Base-by-base conservation (phyloP, 2,888 invertebrate species). In the Cerastis rubricosa region DNA sequence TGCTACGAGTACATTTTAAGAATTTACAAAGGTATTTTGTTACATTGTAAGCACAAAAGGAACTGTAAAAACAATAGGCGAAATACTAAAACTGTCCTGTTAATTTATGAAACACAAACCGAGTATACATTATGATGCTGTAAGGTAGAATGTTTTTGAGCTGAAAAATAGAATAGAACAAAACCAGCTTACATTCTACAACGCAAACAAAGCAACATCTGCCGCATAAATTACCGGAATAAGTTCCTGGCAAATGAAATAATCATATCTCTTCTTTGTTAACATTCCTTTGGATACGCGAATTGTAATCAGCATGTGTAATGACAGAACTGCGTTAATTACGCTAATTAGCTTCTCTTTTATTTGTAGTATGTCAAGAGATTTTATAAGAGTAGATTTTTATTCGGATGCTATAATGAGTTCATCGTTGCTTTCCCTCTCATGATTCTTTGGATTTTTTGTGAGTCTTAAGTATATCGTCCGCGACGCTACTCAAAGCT, bases 341-440 rank as follows among this genome's bases (percentile, higher is more conserved):
- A 89, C n/a, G 81, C 80, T 89, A 86, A 89, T 89, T 87, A 88
- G 79, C 71, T 77, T 74, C 57, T 72, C 49, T 78, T 82, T 72
- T 72, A 77, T 76, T 82, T 63, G 29, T 78, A 63, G n/a, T 9
- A 11, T 35, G 51, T 67, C 29, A 71, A 61, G 59, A 78, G 29
- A 11, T 61, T 77, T 79, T 17, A 40, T 29, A 14, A 43, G 6
- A 49, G 17, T 17, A 3, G 5, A 14, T 74, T 43, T 74, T 71
- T 83, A 75, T 67, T 45, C 3, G 5, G 57, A 64, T 11, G 1
- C 0, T 22, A 17, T 68, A 43, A 25, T 40, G 17, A 22, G 11
- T 7, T 11, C 12, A 11, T 63, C 3, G n/a, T 61, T 43, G 49
- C 22, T 51, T 72, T 71, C 54, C 1, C 22, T 47, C 22, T 40